A percentile compares a stretch with the other conserved stretches of the same genome.
Conservation (phyloP, 2,797 vertebrate species). For the Poeciliopsis infans region DNA sequence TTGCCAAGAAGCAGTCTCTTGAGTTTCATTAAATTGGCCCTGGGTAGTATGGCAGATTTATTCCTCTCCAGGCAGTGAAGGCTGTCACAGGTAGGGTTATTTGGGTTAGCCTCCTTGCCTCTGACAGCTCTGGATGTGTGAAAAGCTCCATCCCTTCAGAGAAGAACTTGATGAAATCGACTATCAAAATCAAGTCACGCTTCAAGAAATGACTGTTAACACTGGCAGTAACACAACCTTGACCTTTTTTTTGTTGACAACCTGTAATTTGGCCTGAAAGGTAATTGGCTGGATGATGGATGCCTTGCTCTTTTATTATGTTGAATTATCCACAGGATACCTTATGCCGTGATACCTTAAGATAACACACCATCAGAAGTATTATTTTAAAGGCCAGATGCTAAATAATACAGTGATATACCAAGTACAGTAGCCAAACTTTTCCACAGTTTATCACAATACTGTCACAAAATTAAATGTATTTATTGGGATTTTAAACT, state of each 20-base stretch:
- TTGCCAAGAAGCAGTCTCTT: slow-evolving; percentile 31
- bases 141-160: slow-evolving; percentile 5
- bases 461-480: not conserved
- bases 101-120: slow-evolving; percentile 24
- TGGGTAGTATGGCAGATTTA: slow-evolving; percentile 41
- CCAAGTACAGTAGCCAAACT: not conserved
- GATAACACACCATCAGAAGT: not conserved
- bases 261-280: slow-evolving; percentile 65
- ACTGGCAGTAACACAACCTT: slow-evolving; percentile 40
- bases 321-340: slow-evolving; percentile 52
- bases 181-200: slow-evolving; percentile 21
- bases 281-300: slow-evolving; percentile 71
- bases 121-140: slow-evolving; percentile 21
- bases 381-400: not conserved
- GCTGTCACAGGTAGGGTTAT: slow-evolving; percentile 39
- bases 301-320: slow-evolving; percentile 67
- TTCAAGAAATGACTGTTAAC: slow-evolving; percentile 29
- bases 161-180: slow-evolving; percentile 13
- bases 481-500: not conserved
- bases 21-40: slow-evolving; percentile 46
- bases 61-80: slow-evolving; percentile 24
- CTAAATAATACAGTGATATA: not conserved
- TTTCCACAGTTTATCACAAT: not conserved
- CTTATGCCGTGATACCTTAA: not conserved
- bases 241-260: slow-evolving; percentile 57